phyloP scores from a whole-genome alignment of 53 echinoderm and acorn worm genomes.

The Mesocentrotus franciscanus region DNA sequence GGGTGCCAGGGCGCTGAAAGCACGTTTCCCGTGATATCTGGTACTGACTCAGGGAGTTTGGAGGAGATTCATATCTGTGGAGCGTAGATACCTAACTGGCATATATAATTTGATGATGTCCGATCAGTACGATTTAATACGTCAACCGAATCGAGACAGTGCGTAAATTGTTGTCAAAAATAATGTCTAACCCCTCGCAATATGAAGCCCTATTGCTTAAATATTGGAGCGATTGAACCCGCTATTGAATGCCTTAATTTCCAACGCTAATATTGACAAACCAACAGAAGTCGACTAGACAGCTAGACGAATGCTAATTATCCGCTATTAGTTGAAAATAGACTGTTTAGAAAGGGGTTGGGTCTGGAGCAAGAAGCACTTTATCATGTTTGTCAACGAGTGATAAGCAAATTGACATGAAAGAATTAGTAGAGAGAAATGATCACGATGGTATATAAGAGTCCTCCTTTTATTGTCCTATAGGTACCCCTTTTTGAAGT shows the following conservation, averaged over 20 bases:
- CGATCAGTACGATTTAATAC: no score
- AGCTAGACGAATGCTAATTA: slow-evolving; percentile 27
- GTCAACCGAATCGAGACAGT: not conserved
- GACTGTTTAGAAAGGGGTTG: slow-evolving; percentile 50
- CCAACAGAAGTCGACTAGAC: slow-evolving; percentile 54
- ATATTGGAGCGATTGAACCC: not conserved
- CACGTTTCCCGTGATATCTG: no score
- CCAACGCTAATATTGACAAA: slow-evolving; percentile 25
- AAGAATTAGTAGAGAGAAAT: not conserved
- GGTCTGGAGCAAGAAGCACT: not conserved
- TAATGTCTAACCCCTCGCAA: not conserved
- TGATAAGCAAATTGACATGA: slow-evolving; percentile 41
- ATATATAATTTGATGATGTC: no score
- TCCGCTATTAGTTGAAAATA: not conserved
- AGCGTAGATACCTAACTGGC: no score
- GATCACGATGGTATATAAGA: not conserved
- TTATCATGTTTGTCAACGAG: slow-evolving; percentile 36
- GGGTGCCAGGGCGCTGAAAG: no score
- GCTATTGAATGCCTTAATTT: not conserved
- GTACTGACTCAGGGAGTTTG: no score
- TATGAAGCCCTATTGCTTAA: not conserved
- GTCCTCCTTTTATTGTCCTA: not conserved
- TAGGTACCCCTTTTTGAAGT: not conserved
- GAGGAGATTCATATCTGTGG: no score
- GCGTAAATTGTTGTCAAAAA: not conserved